These are phyloP conservation scores for Lasioglossum albipes DNA, from an alignment of 1,140 invertebrate genomes.

Conservation along the genomic window DNA sequence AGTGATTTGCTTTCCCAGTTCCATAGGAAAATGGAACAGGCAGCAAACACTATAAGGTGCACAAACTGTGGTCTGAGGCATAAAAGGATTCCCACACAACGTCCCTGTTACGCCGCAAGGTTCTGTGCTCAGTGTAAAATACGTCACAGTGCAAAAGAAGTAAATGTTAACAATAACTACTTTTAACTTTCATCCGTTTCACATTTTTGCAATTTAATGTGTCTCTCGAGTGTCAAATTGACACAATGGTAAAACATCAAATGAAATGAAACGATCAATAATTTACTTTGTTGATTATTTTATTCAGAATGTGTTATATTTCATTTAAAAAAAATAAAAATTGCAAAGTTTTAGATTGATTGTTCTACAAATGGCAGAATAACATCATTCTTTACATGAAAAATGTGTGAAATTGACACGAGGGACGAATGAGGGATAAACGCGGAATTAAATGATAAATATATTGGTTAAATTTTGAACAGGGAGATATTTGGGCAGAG, in stretches of 20 bases:
- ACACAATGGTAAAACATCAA: too few relatives aligned
- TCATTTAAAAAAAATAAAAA: too few relatives aligned
- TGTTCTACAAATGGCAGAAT: too few relatives aligned
- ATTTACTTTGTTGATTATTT: too few relatives aligned
- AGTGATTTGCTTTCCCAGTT: conserved; percentile 91
- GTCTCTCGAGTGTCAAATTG: too few relatives aligned
- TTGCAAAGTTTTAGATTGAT: too few relatives aligned
- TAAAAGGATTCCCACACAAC: conserved; percentile 89
- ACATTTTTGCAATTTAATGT: too few relatives aligned
- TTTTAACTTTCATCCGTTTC: too few relatives aligned
- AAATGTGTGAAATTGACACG: too few relatives aligned
- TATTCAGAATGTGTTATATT: too few relatives aligned
- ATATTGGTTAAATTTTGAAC: conserved; percentile 59
- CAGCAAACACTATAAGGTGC: conserved; percentile 93
- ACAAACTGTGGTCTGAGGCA: conserved; percentile 95
- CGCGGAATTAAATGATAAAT: background rate
- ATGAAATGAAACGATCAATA: too few relatives aligned
- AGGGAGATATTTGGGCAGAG: conserved; percentile 98
- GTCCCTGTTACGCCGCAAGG: conserved; percentile 93
- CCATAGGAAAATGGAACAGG: conserved; percentile 96
- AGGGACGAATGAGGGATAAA: background rate
- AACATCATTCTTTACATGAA: too few relatives aligned
- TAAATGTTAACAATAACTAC: conserved; percentile 70
- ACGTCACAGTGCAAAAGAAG: conserved; percentile 94
- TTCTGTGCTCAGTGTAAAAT: conserved; percentile 94